Evolutionary conservation across 23 tunicate genomes (phyloP).

Genomic region (Corella eumyota): DNA sequence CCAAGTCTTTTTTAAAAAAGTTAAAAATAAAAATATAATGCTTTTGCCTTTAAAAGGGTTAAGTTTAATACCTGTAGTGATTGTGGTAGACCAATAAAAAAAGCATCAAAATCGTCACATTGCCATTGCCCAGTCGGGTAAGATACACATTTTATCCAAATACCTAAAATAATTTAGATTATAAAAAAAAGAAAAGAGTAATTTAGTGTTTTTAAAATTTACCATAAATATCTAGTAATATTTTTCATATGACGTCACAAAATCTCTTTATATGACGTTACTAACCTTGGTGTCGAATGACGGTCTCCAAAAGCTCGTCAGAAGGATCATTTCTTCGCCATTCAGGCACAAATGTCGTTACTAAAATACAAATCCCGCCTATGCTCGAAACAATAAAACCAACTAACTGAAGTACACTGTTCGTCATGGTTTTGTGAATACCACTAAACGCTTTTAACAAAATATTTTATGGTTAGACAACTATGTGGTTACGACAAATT

Average conservation of each 20-base stretch:
- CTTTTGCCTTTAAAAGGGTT: no score
- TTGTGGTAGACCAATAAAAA: conserved; percentile 54
- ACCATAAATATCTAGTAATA: no score
- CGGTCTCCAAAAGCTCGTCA: conserved; percentile 29
- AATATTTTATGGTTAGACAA: no score
- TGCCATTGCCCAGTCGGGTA: conserved; percentile 83
- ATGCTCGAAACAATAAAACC: conserved; percentile 16
- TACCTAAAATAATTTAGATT: no score
- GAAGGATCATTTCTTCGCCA: conserved; percentile 56
- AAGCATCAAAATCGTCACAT: conserved; percentile 65
- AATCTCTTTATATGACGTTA: no score
- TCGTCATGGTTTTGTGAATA: conserved; percentile 2
- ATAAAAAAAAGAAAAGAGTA: no score
- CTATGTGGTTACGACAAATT: no score
- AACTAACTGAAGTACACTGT: conserved; percentile 14
- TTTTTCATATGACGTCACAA: no score
- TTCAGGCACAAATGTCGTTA: conserved; percentile 50
- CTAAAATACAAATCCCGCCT: conserved; percentile 8
- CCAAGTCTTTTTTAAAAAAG: no score
- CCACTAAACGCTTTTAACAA: no score
- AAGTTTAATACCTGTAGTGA: conserved; percentile 58
- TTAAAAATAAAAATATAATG: no score
- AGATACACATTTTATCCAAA: conserved; percentile 64
- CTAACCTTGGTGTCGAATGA: conserved; percentile 33
- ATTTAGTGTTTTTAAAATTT: no score